A percentile compares a stretch with the other conserved stretches of the same genome.
Conservation (phyloP, 1,140 invertebrate genomes). For the Asobara japonica region DNA sequence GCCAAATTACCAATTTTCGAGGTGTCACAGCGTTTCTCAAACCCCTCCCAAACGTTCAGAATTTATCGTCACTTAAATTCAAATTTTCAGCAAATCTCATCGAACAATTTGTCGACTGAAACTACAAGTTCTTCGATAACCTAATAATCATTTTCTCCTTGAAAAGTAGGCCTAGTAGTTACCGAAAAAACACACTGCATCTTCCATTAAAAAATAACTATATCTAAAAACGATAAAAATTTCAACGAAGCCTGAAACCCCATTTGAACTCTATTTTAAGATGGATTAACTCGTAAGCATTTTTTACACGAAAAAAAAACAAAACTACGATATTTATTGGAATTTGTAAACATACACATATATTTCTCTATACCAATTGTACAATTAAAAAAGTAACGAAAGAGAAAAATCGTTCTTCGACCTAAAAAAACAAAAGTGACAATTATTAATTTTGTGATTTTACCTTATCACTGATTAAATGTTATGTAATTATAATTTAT, state of each 20-base stretch:
- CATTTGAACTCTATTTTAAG: not conserved
- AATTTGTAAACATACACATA: constrained; percentile 27
- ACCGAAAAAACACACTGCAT: not conserved
- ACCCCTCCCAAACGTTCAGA: no score
- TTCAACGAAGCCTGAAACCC: not conserved
- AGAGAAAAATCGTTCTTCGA: not conserved
- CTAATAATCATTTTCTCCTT: no score
- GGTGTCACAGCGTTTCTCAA: no score
- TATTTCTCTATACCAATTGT: constrained; percentile 34
- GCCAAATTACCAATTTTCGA: no score
- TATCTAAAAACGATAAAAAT: not conserved
- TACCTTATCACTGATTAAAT: not conserved
- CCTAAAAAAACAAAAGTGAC: not conserved
- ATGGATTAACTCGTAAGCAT: constrained; percentile 8
- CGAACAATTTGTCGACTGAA: no score
- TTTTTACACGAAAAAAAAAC: not conserved
- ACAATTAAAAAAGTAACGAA: constrained; percentile 23
- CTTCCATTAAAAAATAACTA: not conserved
- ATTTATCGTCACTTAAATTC: no score
- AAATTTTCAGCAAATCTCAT: no score
- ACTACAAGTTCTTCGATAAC: no score
- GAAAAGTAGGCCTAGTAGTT: not conserved
- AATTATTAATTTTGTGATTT: constrained; percentile 3
- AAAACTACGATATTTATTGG: constrained; percentile 31
- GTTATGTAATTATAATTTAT: constrained; percentile 13